A percentile compares a stretch with the other conserved stretches of the same genome.
Conservation (phyloP, 2,888 invertebrate species). For the Dilophus febrilis region DNA sequence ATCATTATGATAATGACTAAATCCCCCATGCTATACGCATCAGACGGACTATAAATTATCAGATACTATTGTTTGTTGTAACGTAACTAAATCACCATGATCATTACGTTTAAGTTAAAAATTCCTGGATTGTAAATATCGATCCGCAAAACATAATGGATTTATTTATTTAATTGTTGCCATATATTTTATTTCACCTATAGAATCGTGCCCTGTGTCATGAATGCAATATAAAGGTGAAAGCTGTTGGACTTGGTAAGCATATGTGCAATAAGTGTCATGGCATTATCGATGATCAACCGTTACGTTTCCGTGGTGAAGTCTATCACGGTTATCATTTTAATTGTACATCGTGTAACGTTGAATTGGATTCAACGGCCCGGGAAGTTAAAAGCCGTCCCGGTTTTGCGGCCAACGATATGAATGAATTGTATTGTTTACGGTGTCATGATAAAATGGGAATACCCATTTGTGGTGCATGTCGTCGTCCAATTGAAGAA, state of each 20-base stretch:
- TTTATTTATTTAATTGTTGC: too few relatives aligned
- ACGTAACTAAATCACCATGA: too few relatives aligned
- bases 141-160: too few relatives aligned
- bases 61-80: too few relatives aligned
- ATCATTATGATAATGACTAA: too few relatives aligned
- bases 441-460: conserved; percentile 99
- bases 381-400: conserved; percentile 86
- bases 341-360: conserved; percentile 82
- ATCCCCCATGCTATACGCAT: too few relatives aligned
- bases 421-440: conserved; percentile 92
- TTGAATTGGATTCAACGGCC: conserved; percentile 89
- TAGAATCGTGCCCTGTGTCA: conserved; percentile 68
- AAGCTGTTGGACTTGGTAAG: conserved; percentile 86
- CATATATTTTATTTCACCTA: too few relatives aligned
- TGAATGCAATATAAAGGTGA: conserved; percentile 89
- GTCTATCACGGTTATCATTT: conserved; percentile 99
- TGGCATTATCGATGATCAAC: conserved; percentile 80
- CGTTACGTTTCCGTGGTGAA: conserved; percentile 83
- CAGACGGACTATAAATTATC: too few relatives aligned
- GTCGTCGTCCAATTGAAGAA: conserved; percentile 96
- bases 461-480: conserved; percentile 99
- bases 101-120: too few relatives aligned
- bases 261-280: conserved; percentile 98
- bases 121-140: too few relatives aligned
- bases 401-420: conserved; percentile 77